phyloP scores from a whole-genome alignment of 2,113 vertebrate genomes.

The Lathamus discolor region DNA sequence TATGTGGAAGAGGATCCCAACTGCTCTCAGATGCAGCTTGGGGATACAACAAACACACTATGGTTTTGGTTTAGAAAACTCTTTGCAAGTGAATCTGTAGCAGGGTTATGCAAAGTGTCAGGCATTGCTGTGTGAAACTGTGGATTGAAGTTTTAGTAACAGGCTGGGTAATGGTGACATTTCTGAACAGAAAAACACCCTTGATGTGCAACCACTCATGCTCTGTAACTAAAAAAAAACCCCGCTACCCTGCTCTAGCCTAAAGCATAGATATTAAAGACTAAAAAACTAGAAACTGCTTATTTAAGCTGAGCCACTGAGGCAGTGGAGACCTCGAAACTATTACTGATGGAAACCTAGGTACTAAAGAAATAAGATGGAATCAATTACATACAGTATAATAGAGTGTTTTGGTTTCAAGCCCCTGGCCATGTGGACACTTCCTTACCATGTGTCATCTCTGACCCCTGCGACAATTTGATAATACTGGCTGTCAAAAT shows the following conservation, averaged over 20 bases:
- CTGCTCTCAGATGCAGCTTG: background rate
- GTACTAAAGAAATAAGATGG: background rate
- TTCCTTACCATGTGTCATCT: background rate
- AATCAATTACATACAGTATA: background rate
- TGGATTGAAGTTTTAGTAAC: background rate
- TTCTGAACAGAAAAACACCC: background rate
- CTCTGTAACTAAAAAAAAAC: background rate
- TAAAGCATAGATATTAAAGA: background rate
- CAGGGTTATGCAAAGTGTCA: background rate
- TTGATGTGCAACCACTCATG: background rate
- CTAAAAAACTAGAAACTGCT: background rate
- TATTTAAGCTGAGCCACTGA: background rate
- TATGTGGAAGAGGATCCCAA: background rate
- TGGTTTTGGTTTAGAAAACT: background rate
- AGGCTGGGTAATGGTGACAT: background rate
- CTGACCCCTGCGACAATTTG: rapidly evolving
- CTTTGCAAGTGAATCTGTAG: background rate
- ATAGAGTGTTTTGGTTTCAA: background rate
- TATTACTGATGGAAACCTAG: background rate
- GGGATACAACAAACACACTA: background rate
- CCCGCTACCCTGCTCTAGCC: background rate
- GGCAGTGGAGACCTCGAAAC: background rate
- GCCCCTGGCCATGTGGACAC: background rate
- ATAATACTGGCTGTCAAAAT: background rate
- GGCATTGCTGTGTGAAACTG: background rate